Evolutionary conservation across 2,888 invertebrate species (phyloP).

Genomic region (Gryllus longicercus): DNA sequence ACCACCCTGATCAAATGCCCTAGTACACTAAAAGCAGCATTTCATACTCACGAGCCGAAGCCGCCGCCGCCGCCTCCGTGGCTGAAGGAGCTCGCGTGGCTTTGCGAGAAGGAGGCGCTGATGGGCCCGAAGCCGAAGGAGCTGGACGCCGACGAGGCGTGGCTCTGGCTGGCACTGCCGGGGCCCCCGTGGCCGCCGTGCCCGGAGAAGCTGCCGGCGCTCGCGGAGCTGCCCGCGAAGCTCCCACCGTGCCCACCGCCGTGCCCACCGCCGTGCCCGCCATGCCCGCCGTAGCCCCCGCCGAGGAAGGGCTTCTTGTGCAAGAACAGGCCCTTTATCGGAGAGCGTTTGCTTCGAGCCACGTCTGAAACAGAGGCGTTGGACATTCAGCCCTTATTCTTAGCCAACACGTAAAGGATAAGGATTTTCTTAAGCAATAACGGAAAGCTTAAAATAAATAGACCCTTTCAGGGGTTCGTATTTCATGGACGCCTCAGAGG

Average conservation of each 20-base stretch:
- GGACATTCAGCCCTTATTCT: too few relatives aligned
- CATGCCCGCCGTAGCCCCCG: background rate
- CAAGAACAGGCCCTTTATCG: background rate
- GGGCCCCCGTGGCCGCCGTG: background rate
- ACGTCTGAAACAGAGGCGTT: background rate
- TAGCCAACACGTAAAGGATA: too few relatives aligned
- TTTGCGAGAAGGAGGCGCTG: constrained; percentile 23
- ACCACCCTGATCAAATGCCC: too few relatives aligned
- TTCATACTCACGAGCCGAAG: background rate
- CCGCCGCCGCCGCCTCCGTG: background rate
- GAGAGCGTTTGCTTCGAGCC: background rate
- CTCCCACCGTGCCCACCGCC: background rate
- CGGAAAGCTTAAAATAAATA: too few relatives aligned
- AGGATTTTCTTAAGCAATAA: too few relatives aligned
- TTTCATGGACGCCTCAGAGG: too few relatives aligned
- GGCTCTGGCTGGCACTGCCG: background rate
- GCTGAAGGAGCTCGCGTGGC: background rate
- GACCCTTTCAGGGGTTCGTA: too few relatives aligned
- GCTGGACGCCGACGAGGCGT: background rate
- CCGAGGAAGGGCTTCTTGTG: background rate
- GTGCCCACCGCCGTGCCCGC: background rate
- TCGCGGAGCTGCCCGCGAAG: constrained; percentile 22
- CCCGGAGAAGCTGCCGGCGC: constrained; percentile 18
- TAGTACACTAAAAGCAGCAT: too few relatives aligned
- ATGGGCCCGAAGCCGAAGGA: constrained; percentile 20